These are phyloP conservation scores for Eupithecia tripunctaria DNA, from an alignment of 2,888 invertebrate genomes.

Conservation along the genomic window DNA sequence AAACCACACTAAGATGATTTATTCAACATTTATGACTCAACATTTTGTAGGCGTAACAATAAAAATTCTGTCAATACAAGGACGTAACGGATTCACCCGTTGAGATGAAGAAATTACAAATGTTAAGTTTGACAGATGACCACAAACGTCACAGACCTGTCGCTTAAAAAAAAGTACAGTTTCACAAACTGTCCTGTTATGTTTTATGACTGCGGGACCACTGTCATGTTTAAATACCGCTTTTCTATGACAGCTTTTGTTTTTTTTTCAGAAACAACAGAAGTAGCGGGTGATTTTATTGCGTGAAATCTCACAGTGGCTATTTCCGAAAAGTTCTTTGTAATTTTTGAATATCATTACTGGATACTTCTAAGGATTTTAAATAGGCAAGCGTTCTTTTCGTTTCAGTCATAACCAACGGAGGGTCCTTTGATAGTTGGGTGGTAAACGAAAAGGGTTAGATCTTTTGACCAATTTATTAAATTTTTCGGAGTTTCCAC, in stretches of 20 bases:
- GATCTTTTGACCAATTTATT: neutral
- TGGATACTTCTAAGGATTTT: conserved; percentile 13
- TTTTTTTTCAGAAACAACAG: conserved; percentile 70
- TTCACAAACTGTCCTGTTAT: conserved; percentile 80
- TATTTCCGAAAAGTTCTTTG: conserved; percentile 65
- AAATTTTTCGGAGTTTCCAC: neutral
- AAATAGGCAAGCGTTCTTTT: neutral
- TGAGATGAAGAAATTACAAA: conserved; percentile 56
- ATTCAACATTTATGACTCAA: conserved; percentile 20
- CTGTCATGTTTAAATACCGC: conserved; percentile 65
- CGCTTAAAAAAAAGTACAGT: conserved; percentile 59
- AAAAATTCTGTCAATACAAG: conserved; percentile 51
- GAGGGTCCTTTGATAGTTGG: too few species aligned
- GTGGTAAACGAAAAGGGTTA: neutral
- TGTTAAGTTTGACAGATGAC: conserved; percentile 47
- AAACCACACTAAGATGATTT: conserved; percentile 22
- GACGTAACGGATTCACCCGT: conserved; percentile 50
- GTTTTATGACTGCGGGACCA: conserved; percentile 75
- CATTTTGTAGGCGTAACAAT: conserved; percentile 23
- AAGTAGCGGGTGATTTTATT: conserved; percentile 64
- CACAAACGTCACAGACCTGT: conserved; percentile 52
- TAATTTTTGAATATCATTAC: conserved; percentile 59
- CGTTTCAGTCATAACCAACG: neutral
- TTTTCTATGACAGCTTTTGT: conserved; percentile 64
- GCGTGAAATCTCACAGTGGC: conserved; percentile 74